These are phyloP conservation scores for Diprion similis DNA, from an alignment of 1,140 invertebrate genomes.

Conservation along the genomic window DNA sequence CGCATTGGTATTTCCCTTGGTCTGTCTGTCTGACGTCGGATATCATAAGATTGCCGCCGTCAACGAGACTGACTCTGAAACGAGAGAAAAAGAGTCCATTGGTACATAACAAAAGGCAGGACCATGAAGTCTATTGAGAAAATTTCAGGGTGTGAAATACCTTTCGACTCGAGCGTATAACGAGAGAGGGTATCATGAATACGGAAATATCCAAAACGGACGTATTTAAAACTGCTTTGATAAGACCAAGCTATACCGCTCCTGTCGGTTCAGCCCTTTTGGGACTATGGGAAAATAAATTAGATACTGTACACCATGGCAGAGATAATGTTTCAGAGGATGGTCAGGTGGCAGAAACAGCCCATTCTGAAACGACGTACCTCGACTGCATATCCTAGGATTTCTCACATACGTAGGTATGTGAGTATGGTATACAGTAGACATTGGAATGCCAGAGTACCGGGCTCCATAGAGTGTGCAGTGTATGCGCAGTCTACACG, in stretches of 20 bases:
- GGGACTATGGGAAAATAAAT: not conserved
- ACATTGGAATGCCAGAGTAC: not conserved
- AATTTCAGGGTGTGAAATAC: too few relatives aligned
- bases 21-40: slow-evolving; percentile 82
- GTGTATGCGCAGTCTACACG: not conserved
- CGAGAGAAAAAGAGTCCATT: slow-evolving; percentile 20
- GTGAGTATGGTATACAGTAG: not conserved
- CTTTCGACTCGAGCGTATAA: too few relatives aligned
- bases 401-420: not conserved
- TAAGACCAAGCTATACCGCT: not conserved
- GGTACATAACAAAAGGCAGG: too few relatives aligned
- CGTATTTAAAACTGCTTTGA: not conserved
- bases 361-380: not conserved
- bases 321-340: not conserved
- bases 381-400: not conserved
- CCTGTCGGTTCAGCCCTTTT: too few relatives aligned
- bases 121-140: too few relatives aligned
- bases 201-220: too few relatives aligned
- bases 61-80: slow-evolving; percentile 77
- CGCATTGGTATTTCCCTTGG: slow-evolving; percentile 85
- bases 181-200: too few relatives aligned
- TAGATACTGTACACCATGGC: not conserved
- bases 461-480: not conserved
- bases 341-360: not conserved
- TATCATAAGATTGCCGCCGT: slow-evolving; percentile 85